phyloP scores from a whole-genome alignment of 2,113 vertebrate genomes.

The Spea multiplicata region DNA sequence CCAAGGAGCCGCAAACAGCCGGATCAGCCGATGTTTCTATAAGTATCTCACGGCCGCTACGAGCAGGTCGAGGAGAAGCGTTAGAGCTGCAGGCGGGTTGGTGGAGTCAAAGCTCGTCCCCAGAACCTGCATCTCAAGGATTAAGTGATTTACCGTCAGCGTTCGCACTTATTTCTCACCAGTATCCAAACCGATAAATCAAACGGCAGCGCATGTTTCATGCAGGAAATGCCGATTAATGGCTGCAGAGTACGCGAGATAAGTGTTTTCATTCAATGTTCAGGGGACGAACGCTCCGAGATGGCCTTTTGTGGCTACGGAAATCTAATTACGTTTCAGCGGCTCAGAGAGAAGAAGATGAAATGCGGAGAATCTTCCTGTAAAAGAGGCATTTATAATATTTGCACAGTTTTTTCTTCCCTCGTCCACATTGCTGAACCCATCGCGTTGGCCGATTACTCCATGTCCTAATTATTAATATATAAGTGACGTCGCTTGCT shows the following conservation, averaged over 20 bases:
- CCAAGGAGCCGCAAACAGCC: too few species aligned
- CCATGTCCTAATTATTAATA: too few species aligned
- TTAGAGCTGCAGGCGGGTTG: not conserved
- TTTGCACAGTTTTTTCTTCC: too few species aligned
- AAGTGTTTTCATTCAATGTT: slow-evolving; percentile 24
- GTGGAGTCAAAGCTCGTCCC: not conserved
- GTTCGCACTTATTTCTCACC: slow-evolving; percentile 55
- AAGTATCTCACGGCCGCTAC: too few species aligned
- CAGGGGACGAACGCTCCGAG: slow-evolving; percentile 4
- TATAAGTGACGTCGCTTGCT: too few species aligned
- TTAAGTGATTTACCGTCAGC: slow-evolving; percentile 56
- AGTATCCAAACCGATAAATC: slow-evolving; percentile 60
- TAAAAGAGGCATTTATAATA: not conserved
- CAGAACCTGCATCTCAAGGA: not conserved
- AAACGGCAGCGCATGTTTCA: slow-evolving; percentile 50
- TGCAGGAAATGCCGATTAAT: slow-evolving; percentile 49
- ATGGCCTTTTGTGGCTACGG: not conserved
- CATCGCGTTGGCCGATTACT: too few species aligned
- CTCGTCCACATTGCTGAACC: too few species aligned
- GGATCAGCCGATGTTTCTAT: too few species aligned
- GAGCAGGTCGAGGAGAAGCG: too few species aligned
- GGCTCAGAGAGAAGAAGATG: not conserved
- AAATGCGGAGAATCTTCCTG: not conserved
- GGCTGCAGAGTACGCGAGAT: slow-evolving; percentile 43
- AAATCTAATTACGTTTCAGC: slow-evolving; percentile 7